These are phyloP conservation scores for Rostratula benghalensis DNA, from an alignment of 2,113 vertebrate genomes.

Conservation along the genomic window DNA sequence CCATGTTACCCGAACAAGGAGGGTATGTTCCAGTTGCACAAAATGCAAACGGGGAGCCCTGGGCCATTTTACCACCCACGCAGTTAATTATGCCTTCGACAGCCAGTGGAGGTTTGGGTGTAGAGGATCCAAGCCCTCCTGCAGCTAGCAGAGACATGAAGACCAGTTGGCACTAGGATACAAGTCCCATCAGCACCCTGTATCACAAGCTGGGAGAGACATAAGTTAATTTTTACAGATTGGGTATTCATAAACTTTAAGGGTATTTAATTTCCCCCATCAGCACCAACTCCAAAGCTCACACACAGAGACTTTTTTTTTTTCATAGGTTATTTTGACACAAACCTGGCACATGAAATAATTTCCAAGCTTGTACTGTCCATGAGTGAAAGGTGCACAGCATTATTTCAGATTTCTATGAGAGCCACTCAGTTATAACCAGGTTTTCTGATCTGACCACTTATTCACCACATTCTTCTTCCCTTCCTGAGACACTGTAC, in stretches of 20 bases:
- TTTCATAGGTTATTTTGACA: not conserved
- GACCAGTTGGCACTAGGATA: not conserved
- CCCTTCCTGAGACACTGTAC: not conserved
- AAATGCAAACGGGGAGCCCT: conserved; percentile 37
- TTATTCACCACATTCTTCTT: not conserved
- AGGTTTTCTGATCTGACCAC: conserved; percentile 47
- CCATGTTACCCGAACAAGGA: conserved; percentile 34
- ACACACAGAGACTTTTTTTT: not conserved
- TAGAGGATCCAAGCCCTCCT: conserved; percentile 59
- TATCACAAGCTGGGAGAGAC: not conserved
- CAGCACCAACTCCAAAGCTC: not conserved
- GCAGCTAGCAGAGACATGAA: conserved; percentile 55
- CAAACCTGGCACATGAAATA: not conserved
- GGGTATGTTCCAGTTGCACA: conserved; percentile 51
- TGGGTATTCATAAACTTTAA: not conserved
- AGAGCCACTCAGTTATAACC: conserved; percentile 32
- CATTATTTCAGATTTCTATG: conserved; percentile 30
- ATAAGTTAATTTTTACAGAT: not conserved
- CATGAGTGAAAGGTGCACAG: conserved; percentile 25
- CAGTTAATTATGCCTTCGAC: conserved; percentile 50
- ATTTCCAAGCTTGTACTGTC: conserved; percentile 35
- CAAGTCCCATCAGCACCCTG: not conserved
- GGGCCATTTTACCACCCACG: conserved; percentile 49
- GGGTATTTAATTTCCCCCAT: not conserved
- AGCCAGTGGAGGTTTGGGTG: conserved; percentile 5